Base-by-base conservation (phyloP, 2,797 vertebrate genomes). In the Epinephelus awoara region DNA sequence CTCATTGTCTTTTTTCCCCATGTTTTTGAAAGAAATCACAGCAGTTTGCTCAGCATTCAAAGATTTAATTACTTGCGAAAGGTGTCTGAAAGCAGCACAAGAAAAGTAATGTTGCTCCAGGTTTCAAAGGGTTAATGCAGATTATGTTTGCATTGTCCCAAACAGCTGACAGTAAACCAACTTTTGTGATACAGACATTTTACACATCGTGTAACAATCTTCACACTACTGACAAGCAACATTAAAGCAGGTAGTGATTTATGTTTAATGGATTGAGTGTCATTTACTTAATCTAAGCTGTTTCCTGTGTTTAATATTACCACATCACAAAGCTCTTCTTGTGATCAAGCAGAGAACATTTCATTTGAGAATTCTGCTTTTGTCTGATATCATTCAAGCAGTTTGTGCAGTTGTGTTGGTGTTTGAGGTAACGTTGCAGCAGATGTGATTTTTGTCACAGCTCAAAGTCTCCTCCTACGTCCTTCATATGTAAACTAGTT, bases 221-320 rank as follows among this genome's bases (percentile, higher is more conserved):
- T 69, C 68, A n/a, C 5, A 19, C 15, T 25, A 40, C 10, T 54
- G 23, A 27, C 2, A 27, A n/a, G 42, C 44, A 27, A 40, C 44
- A 38, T 15, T 34, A 34, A 34, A 72, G 23, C 66, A 68, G 51
- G n/a, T 29, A 46, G 18, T 23, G 49, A 23, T n/a, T 61, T 72
- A 12, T 44, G 21, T 42, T 54, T 54, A 10, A 17, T 72, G 14
- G 23, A n/a, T 12, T 29, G 19, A 46, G 23, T 34, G 38, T 46
- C 8, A 44, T 62, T 27, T 14, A 52, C 5, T 25, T 34, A 34
- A 34, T 72, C 7, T 52, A 4, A 10, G 7, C 12, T 57, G 8
- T 47, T 57, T 44, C 21, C 8, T 3, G 11, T 25, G 42, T 25
- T 29, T 25, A 12, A 25, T 19, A 42, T 23, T 34, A 34, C 51